phyloP scores from a whole-genome alignment of 2,797 vertebrate genomes.

The Monodelphis domestica region DNA sequence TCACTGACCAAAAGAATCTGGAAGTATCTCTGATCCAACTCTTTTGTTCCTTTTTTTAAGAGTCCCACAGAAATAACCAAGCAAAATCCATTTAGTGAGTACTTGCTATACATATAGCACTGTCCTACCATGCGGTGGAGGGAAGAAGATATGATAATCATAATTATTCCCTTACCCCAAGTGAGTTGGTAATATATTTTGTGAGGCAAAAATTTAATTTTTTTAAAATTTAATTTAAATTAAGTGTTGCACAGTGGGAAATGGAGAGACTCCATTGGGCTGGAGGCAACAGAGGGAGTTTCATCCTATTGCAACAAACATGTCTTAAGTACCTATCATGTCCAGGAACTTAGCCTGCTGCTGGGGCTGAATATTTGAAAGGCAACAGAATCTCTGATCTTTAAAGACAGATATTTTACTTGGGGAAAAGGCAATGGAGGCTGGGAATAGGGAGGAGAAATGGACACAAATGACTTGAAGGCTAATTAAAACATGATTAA shows the following conservation, averaged over 20 bases:
- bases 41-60: background rate
- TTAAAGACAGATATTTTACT: too few species aligned
- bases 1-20: background rate
- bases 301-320: background rate
- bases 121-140: background rate
- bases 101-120: background rate
- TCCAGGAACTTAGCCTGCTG: background rate
- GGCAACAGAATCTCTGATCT: background rate
- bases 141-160: too few species aligned
- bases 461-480: background rate
- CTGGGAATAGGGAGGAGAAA: too few species aligned
- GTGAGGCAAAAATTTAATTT: background rate
- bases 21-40: background rate
- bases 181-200: background rate
- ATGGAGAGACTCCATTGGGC: background rate
- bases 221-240: too few species aligned
- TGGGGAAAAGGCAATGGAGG: too few species aligned
- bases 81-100: too few species aligned
- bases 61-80: background rate
- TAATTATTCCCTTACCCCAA: too few species aligned
- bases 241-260: background rate
- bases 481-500: background rate
- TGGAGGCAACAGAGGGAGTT: accelerated
- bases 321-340: background rate
- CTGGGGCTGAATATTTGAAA: background rate